Evolutionary conservation across 2,888 invertebrate genomes (phyloP).

Genomic region (Athalia cordata): DNA sequence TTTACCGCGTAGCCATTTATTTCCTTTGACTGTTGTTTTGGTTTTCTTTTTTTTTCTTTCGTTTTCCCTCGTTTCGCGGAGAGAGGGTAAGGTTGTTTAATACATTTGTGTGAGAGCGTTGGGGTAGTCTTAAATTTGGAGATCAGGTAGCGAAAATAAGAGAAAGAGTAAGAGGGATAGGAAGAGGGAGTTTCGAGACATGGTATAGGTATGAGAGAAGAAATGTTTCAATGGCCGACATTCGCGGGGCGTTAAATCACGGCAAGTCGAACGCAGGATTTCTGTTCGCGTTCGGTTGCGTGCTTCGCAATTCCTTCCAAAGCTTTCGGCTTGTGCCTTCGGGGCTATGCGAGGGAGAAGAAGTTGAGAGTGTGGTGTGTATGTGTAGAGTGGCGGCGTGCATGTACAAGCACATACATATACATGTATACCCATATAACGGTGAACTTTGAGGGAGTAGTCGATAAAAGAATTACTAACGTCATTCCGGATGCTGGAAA

Average conservation of each 20-base stretch:
- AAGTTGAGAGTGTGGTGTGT: no score
- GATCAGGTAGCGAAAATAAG: no score
- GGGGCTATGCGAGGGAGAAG: not conserved
- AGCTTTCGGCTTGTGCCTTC: slow-evolving; percentile 2
- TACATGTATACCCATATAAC: slow-evolving; percentile 6
- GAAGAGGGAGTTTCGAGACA: slow-evolving; percentile 14
- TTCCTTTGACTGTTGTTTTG: no score
- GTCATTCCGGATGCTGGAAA: slow-evolving; percentile 31
- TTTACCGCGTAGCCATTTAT: no score
- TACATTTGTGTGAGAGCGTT: not conserved
- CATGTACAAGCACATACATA: not conserved
- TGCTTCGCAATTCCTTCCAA: slow-evolving; percentile 38
- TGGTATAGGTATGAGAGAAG: not conserved
- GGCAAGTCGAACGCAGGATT: slow-evolving; percentile 42
- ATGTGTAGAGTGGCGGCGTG: no score
- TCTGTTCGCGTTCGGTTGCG: slow-evolving; percentile 39
- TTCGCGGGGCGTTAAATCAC: slow-evolving; percentile 28
- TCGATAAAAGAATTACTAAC: slow-evolving; percentile 44
- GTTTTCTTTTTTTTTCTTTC: not conserved
- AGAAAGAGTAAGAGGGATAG: not conserved
- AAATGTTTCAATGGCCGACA: slow-evolving; percentile 38
- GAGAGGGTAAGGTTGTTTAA: not conserved
- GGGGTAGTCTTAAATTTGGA: slow-evolving; percentile 16
- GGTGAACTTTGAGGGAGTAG: slow-evolving; percentile 33
- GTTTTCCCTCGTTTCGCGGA: not conserved